phyloP scores from a whole-genome alignment of 1,140 invertebrate genomes.

The Euwallacea fornicatus region DNA sequence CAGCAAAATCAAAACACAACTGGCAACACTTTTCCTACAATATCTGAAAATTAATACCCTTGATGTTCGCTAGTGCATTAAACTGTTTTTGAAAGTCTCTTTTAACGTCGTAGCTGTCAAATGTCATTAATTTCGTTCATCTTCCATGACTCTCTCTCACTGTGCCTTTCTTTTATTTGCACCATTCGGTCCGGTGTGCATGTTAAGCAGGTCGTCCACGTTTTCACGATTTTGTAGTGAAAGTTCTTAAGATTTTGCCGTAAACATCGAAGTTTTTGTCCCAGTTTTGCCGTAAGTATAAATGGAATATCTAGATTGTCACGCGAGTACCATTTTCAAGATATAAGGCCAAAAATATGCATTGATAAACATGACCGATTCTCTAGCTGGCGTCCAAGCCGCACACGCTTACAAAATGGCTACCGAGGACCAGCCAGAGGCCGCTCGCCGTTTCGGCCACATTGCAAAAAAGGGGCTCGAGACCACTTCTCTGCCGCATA shows the following conservation, averaged over 20 bases:
- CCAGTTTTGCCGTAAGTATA: conserved; percentile 11
- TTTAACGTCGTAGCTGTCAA: no score
- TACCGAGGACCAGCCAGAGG: conserved; percentile 36
- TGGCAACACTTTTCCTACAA: no score
- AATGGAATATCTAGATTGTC: neutral
- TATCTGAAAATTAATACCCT: no score
- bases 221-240: conserved; percentile 5
- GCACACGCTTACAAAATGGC: conserved; percentile 44
- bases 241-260: neutral
- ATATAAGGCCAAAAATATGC: neutral
- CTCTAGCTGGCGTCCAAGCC: conserved; percentile 27
- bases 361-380: conserved; percentile 29
- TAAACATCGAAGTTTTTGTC: neutral
- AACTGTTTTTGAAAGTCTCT: no score
- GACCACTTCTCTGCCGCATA: conserved; percentile 17
- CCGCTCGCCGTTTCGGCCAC: conserved; percentile 17
- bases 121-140: no score
- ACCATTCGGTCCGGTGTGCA: no score
- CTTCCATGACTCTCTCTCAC: no score
- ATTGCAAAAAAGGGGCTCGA: conserved; percentile 28
- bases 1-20: no score
- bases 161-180: no score
- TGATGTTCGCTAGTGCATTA: no score
- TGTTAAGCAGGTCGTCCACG: neutral
- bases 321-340: neutral